Evolutionary conservation across 2,888 invertebrate species (phyloP).

Genomic region (Willowsia nigromaculata): DNA sequence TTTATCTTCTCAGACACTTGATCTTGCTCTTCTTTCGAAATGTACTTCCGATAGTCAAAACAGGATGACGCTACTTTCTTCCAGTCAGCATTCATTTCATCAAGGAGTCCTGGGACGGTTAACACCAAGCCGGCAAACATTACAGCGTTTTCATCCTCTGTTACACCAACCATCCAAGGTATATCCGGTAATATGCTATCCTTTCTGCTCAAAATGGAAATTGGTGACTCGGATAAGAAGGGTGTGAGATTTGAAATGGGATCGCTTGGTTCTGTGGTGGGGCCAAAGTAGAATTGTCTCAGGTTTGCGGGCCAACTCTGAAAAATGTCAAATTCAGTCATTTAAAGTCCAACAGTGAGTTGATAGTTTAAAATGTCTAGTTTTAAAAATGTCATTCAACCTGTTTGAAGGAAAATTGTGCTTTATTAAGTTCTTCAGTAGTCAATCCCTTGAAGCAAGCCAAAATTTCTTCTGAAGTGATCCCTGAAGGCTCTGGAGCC

Average conservation of each 20-base stretch:
- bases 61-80: not conserved
- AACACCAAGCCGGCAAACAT: not conserved
- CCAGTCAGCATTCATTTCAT: constrained; percentile 29
- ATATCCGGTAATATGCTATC: not conserved
- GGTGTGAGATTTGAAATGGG: not conserved
- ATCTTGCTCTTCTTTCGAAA: not conserved
- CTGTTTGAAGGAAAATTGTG: not conserved
- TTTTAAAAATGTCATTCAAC: not conserved
- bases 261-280: not conserved
- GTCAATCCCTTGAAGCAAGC: constrained; percentile 7
- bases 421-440: not conserved
- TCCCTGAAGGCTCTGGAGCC: not conserved
- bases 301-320: constrained; percentile 26
- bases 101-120: not conserved
- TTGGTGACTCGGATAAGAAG: constrained; percentile 25
- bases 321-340: not conserved
- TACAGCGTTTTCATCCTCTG: constrained; percentile 29
- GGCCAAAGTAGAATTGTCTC: not conserved
- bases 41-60: not conserved
- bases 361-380: not conserved
- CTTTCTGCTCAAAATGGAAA: not conserved
- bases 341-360: not conserved
- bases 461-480: constrained; percentile 40
- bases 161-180: constrained; percentile 19
- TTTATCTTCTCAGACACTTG: not conserved